These are phyloP conservation scores for Argya squamiceps DNA, from an alignment of 2,797 vertebrate species.

Conservation along the genomic window DNA sequence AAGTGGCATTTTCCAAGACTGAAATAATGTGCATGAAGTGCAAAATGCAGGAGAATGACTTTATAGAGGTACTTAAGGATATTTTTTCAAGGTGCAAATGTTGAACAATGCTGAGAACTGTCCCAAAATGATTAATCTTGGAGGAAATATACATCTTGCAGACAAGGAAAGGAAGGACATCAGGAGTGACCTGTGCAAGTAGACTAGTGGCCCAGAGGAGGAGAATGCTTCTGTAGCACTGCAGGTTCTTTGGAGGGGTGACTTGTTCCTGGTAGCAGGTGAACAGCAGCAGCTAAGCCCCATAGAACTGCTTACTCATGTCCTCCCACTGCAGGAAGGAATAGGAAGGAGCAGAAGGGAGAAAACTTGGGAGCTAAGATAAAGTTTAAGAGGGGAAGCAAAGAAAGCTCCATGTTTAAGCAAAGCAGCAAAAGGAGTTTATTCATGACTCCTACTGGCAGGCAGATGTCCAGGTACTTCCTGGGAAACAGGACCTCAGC, in stretches of 20 bases:
- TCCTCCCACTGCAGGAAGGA: neutral
- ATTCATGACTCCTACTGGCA: rapidly evolving
- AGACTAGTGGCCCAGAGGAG: neutral
- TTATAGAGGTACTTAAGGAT: neutral
- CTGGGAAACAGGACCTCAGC: neutral
- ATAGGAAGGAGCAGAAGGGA: neutral
- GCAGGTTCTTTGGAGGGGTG: neutral
- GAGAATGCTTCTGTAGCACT: neutral
- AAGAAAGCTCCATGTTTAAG: neutral
- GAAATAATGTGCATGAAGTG: neutral
- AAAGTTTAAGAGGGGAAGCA: neutral
- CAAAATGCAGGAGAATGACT: neutral
- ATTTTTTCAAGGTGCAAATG: neutral
- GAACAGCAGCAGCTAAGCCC: neutral
- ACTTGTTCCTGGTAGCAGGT: neutral
- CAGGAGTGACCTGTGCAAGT: neutral
- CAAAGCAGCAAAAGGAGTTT: neutral
- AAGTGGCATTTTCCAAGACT: neutral
- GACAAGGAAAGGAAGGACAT: neutral
- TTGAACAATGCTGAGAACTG: neutral
- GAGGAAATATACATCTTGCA: neutral
- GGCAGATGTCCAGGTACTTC: neutral
- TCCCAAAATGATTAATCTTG: neutral
- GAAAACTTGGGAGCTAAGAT: neutral
- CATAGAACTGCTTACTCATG: neutral